Evolutionary conservation across 2,797 vertebrate genomes (phyloP).

Genomic region (Enoplosus armatus): DNA sequence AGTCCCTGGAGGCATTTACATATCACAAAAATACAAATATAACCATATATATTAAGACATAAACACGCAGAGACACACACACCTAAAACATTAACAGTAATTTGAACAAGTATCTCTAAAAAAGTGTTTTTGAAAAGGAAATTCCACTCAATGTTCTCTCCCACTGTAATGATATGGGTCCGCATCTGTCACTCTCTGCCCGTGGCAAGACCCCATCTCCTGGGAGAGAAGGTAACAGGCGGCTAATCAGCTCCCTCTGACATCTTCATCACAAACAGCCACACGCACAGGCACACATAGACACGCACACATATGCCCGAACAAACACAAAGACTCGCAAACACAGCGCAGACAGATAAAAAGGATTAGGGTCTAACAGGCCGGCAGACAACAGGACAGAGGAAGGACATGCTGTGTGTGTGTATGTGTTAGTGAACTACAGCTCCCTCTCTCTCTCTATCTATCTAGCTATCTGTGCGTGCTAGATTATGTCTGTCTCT

Average conservation of each 20-base stretch:
- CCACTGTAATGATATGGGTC: conserved; percentile 60
- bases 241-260: conserved; percentile 83
- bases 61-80: background rate
- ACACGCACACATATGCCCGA: conserved; percentile 26
- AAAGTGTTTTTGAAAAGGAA: conserved; percentile 19
- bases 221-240: conserved; percentile 74
- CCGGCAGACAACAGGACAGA: conserved; percentile 69
- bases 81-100: background rate
- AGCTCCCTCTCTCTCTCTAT: conserved; percentile 6
- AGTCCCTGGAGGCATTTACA: conserved; percentile 12
- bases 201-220: conserved; percentile 74
- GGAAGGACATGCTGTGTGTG: conserved; percentile 59
- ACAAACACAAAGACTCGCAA: conserved; percentile 60
- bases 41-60: background rate
- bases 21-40: conserved; percentile 5
- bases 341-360: conserved; percentile 72
- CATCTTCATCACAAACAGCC: conserved; percentile 77
- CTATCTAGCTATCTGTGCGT: conserved; percentile 40
- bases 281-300: conserved; percentile 21
- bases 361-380: conserved; percentile 76
- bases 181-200: conserved; percentile 70
- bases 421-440: conserved; percentile 35
- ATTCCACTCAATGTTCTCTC: conserved; percentile 28
- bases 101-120: conserved; percentile 9
- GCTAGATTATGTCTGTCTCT: conserved; percentile 55